These are phyloP conservation scores for Argyra leucocephala DNA, from an alignment of 2,888 invertebrate genomes.

Conservation along the genomic window DNA sequence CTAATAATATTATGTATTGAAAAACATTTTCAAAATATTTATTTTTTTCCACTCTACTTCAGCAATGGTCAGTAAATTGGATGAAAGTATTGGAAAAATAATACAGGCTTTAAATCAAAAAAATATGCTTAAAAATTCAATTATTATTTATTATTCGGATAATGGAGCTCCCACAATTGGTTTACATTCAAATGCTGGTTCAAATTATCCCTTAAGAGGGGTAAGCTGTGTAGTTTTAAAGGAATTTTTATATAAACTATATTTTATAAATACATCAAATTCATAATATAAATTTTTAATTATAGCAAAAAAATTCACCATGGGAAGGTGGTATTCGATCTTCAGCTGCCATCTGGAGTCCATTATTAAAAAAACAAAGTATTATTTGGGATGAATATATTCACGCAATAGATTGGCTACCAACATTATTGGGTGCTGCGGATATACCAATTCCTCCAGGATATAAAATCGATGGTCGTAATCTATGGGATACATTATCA, in stretches of 20 bases:
- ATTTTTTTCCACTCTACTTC: slow-evolving; percentile 36
- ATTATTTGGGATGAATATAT: slow-evolving; percentile 56
- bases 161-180: slow-evolving; percentile 77
- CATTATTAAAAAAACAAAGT: slow-evolving; percentile 45
- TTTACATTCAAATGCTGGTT: slow-evolving; percentile 59
- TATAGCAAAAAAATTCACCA: slow-evolving; percentile 61
- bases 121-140: slow-evolving; percentile 66
- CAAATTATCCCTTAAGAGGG: slow-evolving; percentile 71
- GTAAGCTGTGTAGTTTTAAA: no score
- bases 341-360: slow-evolving; percentile 66
- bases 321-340: slow-evolving; percentile 81
- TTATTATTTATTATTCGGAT: slow-evolving; percentile 78
- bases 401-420: slow-evolving; percentile 76
- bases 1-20: no score
- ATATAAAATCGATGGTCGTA: slow-evolving; percentile 53
- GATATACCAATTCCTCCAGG: slow-evolving; percentile 27
- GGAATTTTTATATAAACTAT: not conserved
- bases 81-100: slow-evolving; percentile 73
- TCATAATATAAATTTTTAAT: not conserved
- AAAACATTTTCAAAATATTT: not conserved
- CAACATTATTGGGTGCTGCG: slow-evolving; percentile 51
- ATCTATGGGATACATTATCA: slow-evolving; percentile 57
- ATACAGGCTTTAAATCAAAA: slow-evolving; percentile 56
- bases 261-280: not conserved
- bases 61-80: slow-evolving; percentile 79